Evolutionary conservation across 2,888 invertebrate species (phyloP).

Genomic region (Tinea semifulvella): DNA sequence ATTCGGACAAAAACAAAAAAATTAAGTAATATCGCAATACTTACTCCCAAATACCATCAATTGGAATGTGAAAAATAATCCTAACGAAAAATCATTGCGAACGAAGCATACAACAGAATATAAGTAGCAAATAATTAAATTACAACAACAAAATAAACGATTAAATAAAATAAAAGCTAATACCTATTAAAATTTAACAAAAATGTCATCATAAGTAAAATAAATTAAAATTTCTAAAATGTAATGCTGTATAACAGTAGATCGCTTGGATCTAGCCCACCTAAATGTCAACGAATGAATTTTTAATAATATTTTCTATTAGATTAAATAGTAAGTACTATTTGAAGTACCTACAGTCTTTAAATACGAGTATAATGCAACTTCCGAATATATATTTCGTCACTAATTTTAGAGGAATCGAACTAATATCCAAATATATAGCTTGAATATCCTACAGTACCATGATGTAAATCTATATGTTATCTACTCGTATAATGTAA

Average conservation of each 20-base stretch:
- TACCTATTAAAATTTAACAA: not conserved
- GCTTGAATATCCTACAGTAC: conserved; percentile 2
- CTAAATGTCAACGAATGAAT: too few relatives aligned
- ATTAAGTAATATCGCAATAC: not conserved
- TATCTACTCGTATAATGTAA: too few relatives aligned
- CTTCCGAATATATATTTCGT: not conserved
- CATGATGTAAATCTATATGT: too few relatives aligned
- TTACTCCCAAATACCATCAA: conserved; percentile 2
- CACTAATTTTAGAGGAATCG: not conserved
- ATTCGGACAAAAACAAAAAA: not conserved
- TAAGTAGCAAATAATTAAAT: not conserved
- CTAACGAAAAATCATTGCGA: too few relatives aligned
- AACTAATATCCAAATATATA: not conserved
- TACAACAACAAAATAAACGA: not conserved
- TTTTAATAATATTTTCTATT: too few relatives aligned
- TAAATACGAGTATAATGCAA: too few relatives aligned
- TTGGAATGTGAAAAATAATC: conserved; percentile 2
- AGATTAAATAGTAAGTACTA: too few relatives aligned
- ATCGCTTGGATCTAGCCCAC: too few relatives aligned
- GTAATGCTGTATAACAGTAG: too few relatives aligned
- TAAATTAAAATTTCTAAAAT: too few relatives aligned
- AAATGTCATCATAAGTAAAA: too few relatives aligned
- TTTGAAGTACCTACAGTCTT: too few relatives aligned
- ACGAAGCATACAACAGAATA: not conserved
- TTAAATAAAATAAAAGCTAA: not conserved